Conservation (phyloP, 2,797 vertebrate genomes). For the Coregonus sp. region DNA sequence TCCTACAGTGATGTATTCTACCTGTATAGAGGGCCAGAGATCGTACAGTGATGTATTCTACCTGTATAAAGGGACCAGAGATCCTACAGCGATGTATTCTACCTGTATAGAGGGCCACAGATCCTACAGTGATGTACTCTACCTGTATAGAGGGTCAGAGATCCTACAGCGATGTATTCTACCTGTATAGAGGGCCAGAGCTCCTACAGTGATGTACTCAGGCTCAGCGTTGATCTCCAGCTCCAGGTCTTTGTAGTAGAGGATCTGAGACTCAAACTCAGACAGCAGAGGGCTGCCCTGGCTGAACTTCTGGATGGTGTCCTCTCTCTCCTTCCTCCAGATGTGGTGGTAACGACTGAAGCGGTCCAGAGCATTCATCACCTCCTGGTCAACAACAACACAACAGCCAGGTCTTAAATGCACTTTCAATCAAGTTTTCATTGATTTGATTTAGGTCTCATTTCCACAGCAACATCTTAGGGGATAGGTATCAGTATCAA, state of each 20-base stretch:
- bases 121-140: too few species aligned
- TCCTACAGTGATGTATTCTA: too few species aligned
- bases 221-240: slow-evolving; percentile 87
- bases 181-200: slow-evolving; percentile 90
- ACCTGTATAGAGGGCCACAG: too few species aligned
- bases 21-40: too few species aligned
- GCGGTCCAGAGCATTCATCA: slow-evolving; percentile 77
- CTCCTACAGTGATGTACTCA: slow-evolving; percentile 87
- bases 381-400: slow-evolving; percentile 75
- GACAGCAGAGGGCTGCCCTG: slow-evolving; percentile 80
- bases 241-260: slow-evolving; percentile 86
- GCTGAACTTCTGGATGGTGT: slow-evolving; percentile 79
- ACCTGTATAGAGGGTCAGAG: too few species aligned
- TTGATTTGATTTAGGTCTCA: background rate
- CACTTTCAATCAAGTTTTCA: too few species aligned
- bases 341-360: slow-evolving; percentile 88
- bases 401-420: background rate
- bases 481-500: background rate
- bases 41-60: too few species aligned
- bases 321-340: slow-evolving; percentile 89
- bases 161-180: too few species aligned
- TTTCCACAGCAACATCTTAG: background rate
- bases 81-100: too few species aligned
- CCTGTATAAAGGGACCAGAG: too few species aligned
- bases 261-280: slow-evolving; percentile 91